phyloP scores from a whole-genome alignment of 2,888 invertebrate genomes.

The Pollenia labialis region DNA sequence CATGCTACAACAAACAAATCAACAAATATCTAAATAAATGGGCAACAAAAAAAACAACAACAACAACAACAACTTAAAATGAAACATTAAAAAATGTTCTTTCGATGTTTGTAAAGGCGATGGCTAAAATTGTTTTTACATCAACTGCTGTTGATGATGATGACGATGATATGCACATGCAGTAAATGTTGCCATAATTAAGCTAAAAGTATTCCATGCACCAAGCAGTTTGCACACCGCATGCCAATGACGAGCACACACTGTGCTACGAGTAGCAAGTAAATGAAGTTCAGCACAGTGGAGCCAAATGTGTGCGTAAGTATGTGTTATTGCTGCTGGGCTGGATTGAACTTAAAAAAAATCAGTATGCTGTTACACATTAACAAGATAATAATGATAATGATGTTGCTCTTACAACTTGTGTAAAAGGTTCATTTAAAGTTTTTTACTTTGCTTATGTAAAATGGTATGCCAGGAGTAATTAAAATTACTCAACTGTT shows the following conservation, averaged over 20 bases:
- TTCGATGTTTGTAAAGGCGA: conserved; percentile 51
- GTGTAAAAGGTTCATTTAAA: conserved; percentile 53
- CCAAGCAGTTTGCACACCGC: conserved; percentile 28
- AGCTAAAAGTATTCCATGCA: conserved; percentile 64
- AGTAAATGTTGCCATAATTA: conserved; percentile 67
- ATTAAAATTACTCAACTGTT: conserved; percentile 73
- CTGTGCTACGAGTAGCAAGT: neutral
- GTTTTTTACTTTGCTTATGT: conserved; percentile 59
- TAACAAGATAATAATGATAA: conserved; percentile 41
- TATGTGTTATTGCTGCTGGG: neutral
- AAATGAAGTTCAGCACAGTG: conserved; percentile 10
- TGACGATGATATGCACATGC: conserved; percentile 29
- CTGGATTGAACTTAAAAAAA: conserved; percentile 5
- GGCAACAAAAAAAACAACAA: conserved; percentile 35
- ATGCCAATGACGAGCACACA: conserved; percentile 10
- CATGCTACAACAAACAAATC: conserved; percentile 55
- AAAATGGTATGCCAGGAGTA: conserved; percentile 67
- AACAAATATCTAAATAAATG: conserved; percentile 41
- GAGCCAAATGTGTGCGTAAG: neutral
- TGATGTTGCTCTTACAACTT: conserved; percentile 35
- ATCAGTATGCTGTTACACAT: conserved; percentile 33
- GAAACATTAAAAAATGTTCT: conserved; percentile 53
- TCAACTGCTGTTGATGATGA: conserved; percentile 29
- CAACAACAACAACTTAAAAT: neutral
- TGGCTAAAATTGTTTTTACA: conserved; percentile 27